Conservation (phyloP, 2,113 vertebrate genomes). For the Oryzias melastigma region DNA sequence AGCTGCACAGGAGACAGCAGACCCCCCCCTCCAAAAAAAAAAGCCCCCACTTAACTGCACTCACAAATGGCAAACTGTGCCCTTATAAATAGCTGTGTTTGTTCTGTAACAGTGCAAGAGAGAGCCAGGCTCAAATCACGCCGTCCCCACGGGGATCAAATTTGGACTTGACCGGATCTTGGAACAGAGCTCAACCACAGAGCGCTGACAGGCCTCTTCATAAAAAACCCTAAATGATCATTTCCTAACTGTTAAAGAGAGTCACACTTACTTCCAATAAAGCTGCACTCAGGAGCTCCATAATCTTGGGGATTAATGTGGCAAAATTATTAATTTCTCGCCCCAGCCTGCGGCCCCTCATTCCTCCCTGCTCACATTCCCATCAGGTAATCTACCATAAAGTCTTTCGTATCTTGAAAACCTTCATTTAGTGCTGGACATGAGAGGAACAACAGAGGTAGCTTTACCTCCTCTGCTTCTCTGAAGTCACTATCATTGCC, state of each 20-base stretch:
- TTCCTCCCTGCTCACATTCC: constrained; percentile 41
- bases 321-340: constrained; percentile 19
- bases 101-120: constrained; percentile 64
- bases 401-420: constrained; percentile 28
- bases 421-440: constrained; percentile 19
- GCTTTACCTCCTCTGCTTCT: constrained; percentile 31
- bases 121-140: constrained; percentile 50
- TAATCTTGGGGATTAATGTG: constrained; percentile 17
- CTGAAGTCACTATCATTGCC: constrained; percentile 37
- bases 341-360: background rate
- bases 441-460: constrained; percentile 27
- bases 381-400: constrained; percentile 41
- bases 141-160: constrained; percentile 74
- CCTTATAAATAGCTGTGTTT: constrained; percentile 79
- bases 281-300: constrained; percentile 2
- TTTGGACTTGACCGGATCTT: constrained; percentile 76
- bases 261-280: constrained; percentile 30
- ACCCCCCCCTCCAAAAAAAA: constrained; percentile 38
- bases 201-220: constrained; percentile 64
- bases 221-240: constrained; percentile 42
- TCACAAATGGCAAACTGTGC: constrained; percentile 76
- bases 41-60: constrained; percentile 44
- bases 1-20: constrained; percentile 71
- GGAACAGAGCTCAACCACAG: constrained; percentile 42
- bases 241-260: constrained; percentile 45